These are phyloP conservation scores for Nothoprocta pentlandii DNA, from an alignment of 2,113 vertebrate species.

Conservation along the genomic window DNA sequence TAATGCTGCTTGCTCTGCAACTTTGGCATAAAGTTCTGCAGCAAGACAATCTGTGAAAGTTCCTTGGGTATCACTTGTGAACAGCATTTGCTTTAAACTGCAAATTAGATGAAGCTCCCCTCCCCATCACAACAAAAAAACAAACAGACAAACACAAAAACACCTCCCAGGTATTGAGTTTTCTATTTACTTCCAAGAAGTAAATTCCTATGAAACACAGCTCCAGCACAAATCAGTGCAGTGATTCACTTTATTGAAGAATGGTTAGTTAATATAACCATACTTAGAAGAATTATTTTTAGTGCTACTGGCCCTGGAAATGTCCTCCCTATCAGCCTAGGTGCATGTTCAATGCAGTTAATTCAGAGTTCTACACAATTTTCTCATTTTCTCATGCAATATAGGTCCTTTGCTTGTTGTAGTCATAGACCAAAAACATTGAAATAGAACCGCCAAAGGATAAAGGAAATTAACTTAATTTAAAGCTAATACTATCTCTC, in stretches of 20 bases:
- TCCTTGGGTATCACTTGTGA: background rate
- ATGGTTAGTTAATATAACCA: background rate
- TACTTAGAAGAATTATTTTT: background rate
- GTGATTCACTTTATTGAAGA: constrained; percentile 4
- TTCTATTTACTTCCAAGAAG: background rate
- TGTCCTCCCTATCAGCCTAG: background rate
- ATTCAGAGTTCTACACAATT: background rate
- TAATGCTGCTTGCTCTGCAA: background rate
- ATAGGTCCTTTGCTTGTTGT: background rate
- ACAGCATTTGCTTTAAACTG: background rate
- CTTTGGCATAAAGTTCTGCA: background rate
- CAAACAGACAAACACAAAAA: too few relatives aligned
- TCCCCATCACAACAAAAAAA: too few relatives aligned
- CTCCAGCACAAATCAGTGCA: background rate
- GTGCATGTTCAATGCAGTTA: background rate
- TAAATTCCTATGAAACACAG: background rate
- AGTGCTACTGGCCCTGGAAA: background rate
- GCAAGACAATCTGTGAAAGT: background rate
- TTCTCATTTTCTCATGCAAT: background rate
- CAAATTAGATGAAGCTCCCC: background rate
- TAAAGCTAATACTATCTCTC: background rate
- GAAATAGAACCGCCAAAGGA: background rate
- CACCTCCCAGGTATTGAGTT: background rate
- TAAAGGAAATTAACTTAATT: background rate
- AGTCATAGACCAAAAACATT: background rate